These are phyloP conservation scores for Itoplectis maculator DNA, from an alignment of 2,888 invertebrate species.

Conservation along the genomic window DNA sequence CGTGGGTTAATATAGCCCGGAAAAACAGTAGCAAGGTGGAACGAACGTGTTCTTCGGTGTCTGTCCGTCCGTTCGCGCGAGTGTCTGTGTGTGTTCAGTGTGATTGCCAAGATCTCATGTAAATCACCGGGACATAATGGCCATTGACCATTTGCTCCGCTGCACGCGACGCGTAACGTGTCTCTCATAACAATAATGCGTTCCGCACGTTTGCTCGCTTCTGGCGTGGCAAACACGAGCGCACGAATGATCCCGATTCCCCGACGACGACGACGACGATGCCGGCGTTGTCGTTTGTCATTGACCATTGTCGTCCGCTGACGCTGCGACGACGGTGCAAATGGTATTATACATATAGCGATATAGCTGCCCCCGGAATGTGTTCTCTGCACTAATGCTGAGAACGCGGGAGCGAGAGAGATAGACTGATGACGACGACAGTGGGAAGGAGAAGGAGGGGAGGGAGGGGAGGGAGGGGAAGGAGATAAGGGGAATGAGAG, in stretches of 20 bases:
- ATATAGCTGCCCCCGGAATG: no score
- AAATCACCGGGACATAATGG: conserved; percentile 80
- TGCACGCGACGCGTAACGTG: conserved; percentile 68
- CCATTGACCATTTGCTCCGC: conserved; percentile 76
- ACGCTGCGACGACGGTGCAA: conserved; percentile 57
- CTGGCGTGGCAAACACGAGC: no score
- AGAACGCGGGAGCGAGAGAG: no score
- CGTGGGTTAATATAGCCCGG: conserved; percentile 13
- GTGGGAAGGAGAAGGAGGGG: no score
- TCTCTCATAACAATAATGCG: conserved; percentile 70
- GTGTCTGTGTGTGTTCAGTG: conserved; percentile 24
- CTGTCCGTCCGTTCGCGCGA: no score
- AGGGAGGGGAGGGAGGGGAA: no score
- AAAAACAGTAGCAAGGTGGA: conserved; percentile 25
- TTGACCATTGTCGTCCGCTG: conserved; percentile 14
- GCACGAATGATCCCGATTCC: background rate
- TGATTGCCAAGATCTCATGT: conserved; percentile 80
- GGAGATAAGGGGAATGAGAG: no score
- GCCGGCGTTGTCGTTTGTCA: conserved; percentile 1
- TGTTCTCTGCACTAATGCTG: no score
- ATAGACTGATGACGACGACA: no score
- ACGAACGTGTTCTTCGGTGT: no score
- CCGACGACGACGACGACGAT: no score
- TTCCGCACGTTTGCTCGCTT: conserved; percentile 63
- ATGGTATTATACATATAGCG: no score